Evolutionary conservation across 37 sponge, comb jelly and placozoan genomes (phyloP), one percentile per base, ranked within the genome.

Genomic region (Eunapius fragilis): DNA sequence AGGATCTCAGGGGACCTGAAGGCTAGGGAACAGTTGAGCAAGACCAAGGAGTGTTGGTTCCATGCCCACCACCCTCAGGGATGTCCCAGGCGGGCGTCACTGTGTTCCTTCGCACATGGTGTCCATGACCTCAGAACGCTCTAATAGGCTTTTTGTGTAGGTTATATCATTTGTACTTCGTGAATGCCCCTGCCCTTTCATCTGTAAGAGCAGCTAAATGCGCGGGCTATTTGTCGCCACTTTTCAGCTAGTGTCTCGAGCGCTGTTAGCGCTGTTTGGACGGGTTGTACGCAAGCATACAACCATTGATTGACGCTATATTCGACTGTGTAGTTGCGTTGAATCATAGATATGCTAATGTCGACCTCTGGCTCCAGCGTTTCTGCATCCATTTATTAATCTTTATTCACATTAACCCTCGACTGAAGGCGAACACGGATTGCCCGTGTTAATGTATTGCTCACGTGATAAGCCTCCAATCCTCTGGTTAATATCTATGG

Each of bases 1-100:
- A 80, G 72, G 26, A 81, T 5, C 26, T 25, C 24, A 0, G 26
- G 76, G 71, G 70, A 76, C 23, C 32, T 68, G 69, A 47, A 47
- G 48, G 67, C 70, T 19, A 27, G 22, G 19, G 48, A 37, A 26
- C 41, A 81, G 25, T 82, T 87, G 19, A 30, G 28, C 76, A 97
- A 97, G 69, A 95, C 92, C 10, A 92, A 90, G 38, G 71, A 91
- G 77, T 97, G 98, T 69, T 97, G 98, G 98, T 97, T 97, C 41
- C 81, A 88, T 67, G 22, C 30, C 3, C 74, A 91, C 78, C 98
- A 97, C 71, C 98, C 98, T 34, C 94, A 95, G 68, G 94, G 98
- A 31, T 97, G 98, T 74, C 98, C 98, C 25, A 82, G 86, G 35
- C 10, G 0, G 14, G 72, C 79, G 1, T 25, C 24, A 24, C 45